These are phyloP conservation scores for Pachypanchax playfairii DNA, from an alignment of 2,113 vertebrate genomes.

Conservation along the genomic window DNA sequence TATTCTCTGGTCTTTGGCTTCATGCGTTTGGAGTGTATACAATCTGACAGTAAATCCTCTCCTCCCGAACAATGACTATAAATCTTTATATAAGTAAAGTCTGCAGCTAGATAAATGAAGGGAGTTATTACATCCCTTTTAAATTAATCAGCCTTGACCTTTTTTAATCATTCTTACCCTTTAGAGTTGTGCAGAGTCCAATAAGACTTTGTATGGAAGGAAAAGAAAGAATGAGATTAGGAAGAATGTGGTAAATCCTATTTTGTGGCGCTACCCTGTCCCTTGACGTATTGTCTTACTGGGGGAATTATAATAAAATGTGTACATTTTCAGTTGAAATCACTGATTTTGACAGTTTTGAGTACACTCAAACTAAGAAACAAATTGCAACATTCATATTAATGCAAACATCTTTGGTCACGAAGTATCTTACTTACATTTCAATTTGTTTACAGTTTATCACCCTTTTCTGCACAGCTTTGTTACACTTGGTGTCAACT, in stretches of 20 bases:
- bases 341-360: too few species aligned
- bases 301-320: too few species aligned
- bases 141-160: constrained; percentile 42
- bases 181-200: not conserved
- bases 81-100: constrained; percentile 18
- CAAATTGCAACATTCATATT: too few species aligned
- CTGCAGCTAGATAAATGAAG: constrained; percentile 30
- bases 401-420: too few species aligned
- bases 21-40: constrained; percentile 1
- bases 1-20: constrained; percentile 23
- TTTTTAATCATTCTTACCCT: constrained; percentile 24
- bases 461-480: too few species aligned
- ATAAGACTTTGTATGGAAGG: constrained; percentile 14
- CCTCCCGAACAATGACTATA: not conserved
- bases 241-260: constrained; percentile 8
- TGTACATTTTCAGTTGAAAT: too few species aligned
- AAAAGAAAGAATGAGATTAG: constrained; percentile 39
- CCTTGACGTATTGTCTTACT: too few species aligned
- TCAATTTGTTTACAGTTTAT: too few species aligned
- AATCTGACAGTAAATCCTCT: constrained; percentile 24
- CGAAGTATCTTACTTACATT: too few species aligned
- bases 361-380: too few species aligned
- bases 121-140: constrained; percentile 1
- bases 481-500: too few species aligned
- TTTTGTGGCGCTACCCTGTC: not conserved